A percentile compares a stretch with the other conserved stretches of the same genome.
phyloP scores from a whole-genome alignment of 2,113 vertebrate species.

The Trogon melanurus region DNA sequence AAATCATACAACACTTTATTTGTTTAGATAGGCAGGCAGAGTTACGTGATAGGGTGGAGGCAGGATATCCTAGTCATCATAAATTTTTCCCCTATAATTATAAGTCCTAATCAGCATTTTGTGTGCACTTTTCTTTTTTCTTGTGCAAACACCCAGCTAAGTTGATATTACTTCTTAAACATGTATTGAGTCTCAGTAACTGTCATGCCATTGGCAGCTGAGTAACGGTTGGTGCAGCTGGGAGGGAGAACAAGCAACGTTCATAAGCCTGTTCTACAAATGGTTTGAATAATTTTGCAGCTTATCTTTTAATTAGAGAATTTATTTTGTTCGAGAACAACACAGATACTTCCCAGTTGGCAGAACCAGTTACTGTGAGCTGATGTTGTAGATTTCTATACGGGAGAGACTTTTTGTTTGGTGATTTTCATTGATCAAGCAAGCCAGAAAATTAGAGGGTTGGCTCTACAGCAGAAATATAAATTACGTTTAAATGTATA shows the following conservation, averaged over 20 bases:
- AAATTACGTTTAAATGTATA: not conserved
- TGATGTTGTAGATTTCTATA: not conserved
- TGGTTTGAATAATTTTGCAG: not conserved
- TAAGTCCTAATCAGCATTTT: conserved; percentile 13
- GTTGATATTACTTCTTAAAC: not conserved
- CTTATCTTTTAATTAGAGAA: not conserved
- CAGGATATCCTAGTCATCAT: conserved; percentile 81
- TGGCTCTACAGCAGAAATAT: not conserved
- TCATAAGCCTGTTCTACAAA: not conserved
- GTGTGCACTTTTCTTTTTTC: not conserved
- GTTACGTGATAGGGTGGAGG: conserved; percentile 69
- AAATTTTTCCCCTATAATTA: conserved; percentile 58
- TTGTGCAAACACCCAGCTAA: not conserved
- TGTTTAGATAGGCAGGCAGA: conserved; percentile 49
- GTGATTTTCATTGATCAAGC: not conserved
- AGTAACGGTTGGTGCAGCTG: not conserved
- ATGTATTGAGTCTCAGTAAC: not conserved
- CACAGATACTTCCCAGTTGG: not conserved
- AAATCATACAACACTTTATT: conserved; percentile 23
- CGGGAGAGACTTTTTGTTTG: not conserved
- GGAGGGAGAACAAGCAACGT: not conserved
- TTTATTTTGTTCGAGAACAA: not conserved
- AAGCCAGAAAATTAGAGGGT: not conserved
- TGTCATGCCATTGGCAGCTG: not conserved
- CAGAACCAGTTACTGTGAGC: not conserved